Evolutionary conservation across 2,888 invertebrate genomes (phyloP).

Genomic region (Brassicogethes aeneus): DNA sequence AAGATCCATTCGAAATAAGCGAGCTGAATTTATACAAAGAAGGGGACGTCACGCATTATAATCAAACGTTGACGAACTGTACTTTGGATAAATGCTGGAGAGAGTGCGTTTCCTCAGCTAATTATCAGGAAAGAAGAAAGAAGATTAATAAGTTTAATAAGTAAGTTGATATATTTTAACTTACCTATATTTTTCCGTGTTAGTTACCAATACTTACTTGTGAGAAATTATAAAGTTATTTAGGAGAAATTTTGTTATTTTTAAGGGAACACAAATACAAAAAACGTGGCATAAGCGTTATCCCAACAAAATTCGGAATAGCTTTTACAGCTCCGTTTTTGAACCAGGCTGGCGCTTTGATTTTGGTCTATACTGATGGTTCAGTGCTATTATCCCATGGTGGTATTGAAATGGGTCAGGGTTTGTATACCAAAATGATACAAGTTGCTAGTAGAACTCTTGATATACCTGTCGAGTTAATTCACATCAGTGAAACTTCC

Average conservation of each 20-base stretch:
- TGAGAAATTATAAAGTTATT: background rate
- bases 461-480: conserved; percentile 59
- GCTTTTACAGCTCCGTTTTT: conserved; percentile 67
- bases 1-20: conserved; percentile 55
- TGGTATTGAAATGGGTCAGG: conserved; percentile 97
- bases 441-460: conserved; percentile 76
- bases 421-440: conserved; percentile 91
- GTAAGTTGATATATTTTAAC: conserved; percentile 37
- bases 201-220: background rate
- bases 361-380: conserved; percentile 81
- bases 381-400: conserved; percentile 84
- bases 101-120: conserved; percentile 62
- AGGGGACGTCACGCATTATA: conserved; percentile 70
- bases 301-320: conserved; percentile 81
- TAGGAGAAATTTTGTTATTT: conserved; percentile 14
- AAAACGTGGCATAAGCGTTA: conserved; percentile 74
- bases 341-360: conserved; percentile 81
- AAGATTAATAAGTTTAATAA: conserved; percentile 62
- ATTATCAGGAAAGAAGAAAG: conserved; percentile 50
- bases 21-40: conserved; percentile 71
- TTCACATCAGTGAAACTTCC: conserved; percentile 74
- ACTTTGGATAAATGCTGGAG: conserved; percentile 68
- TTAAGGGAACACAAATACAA: conserved; percentile 69
- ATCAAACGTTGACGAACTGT: conserved; percentile 63
- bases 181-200: too few species aligned